These are phyloP conservation scores for Carollia perspicillata DNA, from an alignment of 2,113 vertebrate genomes.

Conservation along the genomic window DNA sequence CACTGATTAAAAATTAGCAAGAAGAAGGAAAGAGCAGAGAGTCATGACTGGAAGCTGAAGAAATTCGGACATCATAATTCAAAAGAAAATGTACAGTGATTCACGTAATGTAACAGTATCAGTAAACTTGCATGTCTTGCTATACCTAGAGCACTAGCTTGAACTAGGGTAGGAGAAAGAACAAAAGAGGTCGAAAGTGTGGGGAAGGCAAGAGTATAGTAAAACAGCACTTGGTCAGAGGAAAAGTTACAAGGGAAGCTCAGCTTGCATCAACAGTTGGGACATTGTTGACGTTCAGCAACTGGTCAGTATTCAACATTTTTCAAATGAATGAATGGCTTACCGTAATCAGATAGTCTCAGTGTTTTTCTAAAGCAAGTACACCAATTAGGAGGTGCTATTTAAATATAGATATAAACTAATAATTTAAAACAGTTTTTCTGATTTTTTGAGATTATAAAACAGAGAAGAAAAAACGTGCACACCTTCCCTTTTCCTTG, in stretches of 20 bases:
- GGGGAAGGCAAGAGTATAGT: too few species aligned
- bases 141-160: neutral
- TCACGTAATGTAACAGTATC: neutral
- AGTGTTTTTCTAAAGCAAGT: neutral
- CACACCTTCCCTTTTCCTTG: neutral
- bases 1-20: slow-evolving; percentile 22
- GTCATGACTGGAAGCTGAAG: neutral
- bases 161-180: neutral
- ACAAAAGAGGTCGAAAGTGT: neutral
- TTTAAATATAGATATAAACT: neutral
- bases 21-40: neutral
- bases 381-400: neutral
- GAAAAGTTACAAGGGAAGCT: neutral
- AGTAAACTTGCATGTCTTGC: neutral
- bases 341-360: neutral
- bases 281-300: neutral
- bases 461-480: neutral
- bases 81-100: neutral
- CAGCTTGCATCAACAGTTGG: neutral
- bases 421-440: neutral
- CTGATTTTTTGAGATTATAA: neutral
- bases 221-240: neutral
- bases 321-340: neutral
- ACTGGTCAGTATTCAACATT: neutral
- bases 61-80: neutral